Percentiles rank a stretch among this genome's conserved stretches.
Evolutionary conservation across 1,140 invertebrate species (phyloP).

Genomic region (Bradysia coprophila): DNA sequence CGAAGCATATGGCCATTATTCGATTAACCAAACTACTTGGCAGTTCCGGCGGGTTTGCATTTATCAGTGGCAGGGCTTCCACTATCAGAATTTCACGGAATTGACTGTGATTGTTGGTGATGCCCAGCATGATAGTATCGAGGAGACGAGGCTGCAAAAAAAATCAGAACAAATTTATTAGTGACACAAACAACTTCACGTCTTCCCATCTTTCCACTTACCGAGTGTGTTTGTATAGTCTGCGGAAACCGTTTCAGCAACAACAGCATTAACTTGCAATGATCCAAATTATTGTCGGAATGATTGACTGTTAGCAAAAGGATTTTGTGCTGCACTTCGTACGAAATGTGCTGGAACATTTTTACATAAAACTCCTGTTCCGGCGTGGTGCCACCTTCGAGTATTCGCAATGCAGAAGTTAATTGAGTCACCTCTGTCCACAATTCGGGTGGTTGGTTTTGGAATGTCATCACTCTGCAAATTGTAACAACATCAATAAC

Average conservation of each 20-base stretch:
- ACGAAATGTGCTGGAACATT: constrained; percentile 46
- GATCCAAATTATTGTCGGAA: constrained; percentile 71
- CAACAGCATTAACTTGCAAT: constrained; percentile 59
- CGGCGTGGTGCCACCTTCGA: constrained; percentile 22
- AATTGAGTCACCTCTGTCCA: constrained; percentile 66
- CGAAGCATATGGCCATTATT: constrained; percentile 17
- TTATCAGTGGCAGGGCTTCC: constrained; percentile 20
- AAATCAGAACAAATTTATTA: constrained; percentile 54
- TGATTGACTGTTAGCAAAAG: constrained; percentile 66
- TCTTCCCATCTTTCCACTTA: constrained; percentile 31
- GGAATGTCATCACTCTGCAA: constrained; percentile 26
- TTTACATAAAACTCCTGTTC: constrained; percentile 31
- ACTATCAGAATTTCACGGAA: constrained; percentile 20
- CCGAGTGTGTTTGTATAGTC: constrained; percentile 54
- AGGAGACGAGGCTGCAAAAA: constrained; percentile 27
- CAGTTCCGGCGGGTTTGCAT: constrained; percentile 17
- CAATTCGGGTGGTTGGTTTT: constrained; percentile 32
- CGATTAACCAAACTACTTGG: constrained; percentile 13
- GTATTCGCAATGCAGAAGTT: constrained; percentile 46
- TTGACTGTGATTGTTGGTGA: constrained; percentile 11
- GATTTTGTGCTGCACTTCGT: constrained; percentile 55
- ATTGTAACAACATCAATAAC: too few relatives aligned
- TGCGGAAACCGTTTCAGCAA: constrained; percentile 65
- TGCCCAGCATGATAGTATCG: constrained; percentile 18
- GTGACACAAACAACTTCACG: constrained; percentile 28